A percentile compares a stretch with the other conserved stretches of the same genome.
phyloP scores from a whole-genome alignment of 2,888 invertebrate genomes.

The Villa cingulata region DNA sequence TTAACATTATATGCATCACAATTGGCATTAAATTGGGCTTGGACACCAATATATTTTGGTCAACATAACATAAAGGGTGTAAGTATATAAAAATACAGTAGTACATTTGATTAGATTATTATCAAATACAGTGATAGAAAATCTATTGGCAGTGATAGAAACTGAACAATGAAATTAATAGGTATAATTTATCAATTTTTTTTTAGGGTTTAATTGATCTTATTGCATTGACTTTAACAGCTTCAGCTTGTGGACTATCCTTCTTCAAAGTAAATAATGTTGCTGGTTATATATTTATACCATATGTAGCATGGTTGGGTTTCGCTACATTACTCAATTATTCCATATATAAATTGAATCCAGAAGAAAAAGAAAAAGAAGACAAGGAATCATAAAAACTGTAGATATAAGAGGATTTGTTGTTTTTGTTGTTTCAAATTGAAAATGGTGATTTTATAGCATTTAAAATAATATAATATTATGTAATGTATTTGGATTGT shows the following conservation, averaged over 20 bases:
- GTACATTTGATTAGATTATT: background rate
- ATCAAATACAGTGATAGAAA: background rate
- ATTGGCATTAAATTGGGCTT: constrained; percentile 67
- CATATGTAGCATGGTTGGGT: constrained; percentile 61
- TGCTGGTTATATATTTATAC: constrained; percentile 55
- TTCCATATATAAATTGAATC: constrained; percentile 48
- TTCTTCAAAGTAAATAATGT: constrained; percentile 49
- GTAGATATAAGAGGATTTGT: too few species aligned
- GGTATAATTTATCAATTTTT: constrained; percentile 10
- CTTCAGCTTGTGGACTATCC: constrained; percentile 42
- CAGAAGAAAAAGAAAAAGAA: constrained; percentile 20
- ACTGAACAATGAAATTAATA: too few species aligned
- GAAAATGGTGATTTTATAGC: too few species aligned
- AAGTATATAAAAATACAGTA: constrained; percentile 20
- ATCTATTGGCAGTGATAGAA: background rate
- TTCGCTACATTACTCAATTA: constrained; percentile 58
- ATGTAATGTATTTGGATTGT: too few species aligned
- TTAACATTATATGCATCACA: constrained; percentile 60
- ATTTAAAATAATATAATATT: too few species aligned
- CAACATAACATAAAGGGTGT: constrained; percentile 57
- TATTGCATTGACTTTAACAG: constrained; percentile 42
- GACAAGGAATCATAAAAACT: background rate
- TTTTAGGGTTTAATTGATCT: constrained; percentile 51
- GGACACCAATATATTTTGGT: constrained; percentile 76
- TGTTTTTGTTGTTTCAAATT: too few species aligned